Conservation (phyloP, 2,113 vertebrate genomes). For the Eurystomus gularis region DNA sequence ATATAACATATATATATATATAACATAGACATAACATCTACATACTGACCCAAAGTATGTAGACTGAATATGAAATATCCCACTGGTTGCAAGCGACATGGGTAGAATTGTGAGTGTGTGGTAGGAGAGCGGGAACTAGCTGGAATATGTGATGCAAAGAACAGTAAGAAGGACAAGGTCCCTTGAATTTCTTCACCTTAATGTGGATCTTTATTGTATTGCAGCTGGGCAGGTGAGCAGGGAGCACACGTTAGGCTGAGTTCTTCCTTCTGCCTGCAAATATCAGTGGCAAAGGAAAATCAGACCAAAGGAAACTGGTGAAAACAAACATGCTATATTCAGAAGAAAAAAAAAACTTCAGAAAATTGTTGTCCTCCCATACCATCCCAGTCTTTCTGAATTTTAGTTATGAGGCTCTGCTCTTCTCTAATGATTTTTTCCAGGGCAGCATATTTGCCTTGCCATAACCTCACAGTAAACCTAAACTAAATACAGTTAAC, state of each 20-base stretch:
- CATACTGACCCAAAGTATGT: background rate
- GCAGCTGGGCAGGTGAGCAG: background rate
- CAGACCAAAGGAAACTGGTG: background rate
- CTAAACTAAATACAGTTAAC: background rate
- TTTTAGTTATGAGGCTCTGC: background rate
- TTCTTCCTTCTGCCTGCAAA: background rate
- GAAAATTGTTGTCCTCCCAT: background rate
- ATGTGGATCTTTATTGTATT: background rate
- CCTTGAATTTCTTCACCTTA: background rate
- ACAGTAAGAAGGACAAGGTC: background rate
- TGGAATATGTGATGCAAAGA: background rate
- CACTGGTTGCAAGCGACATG: background rate
- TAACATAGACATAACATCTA: too few species aligned
- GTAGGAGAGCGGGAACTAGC: background rate
- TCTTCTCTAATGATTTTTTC: background rate
- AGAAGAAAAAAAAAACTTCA: background rate
- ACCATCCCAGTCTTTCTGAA: background rate
- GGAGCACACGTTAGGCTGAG: background rate
- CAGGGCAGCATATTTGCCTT: background rate
- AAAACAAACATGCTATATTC: background rate
- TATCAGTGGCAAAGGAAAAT: background rate
- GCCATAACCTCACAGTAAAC: background rate
- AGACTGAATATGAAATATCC: background rate
- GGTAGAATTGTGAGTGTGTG: accelerated
- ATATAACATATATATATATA: too few species aligned